Base-by-base conservation (phyloP, 2,888 invertebrate species). In the Dryadula phaetusa region DNA sequence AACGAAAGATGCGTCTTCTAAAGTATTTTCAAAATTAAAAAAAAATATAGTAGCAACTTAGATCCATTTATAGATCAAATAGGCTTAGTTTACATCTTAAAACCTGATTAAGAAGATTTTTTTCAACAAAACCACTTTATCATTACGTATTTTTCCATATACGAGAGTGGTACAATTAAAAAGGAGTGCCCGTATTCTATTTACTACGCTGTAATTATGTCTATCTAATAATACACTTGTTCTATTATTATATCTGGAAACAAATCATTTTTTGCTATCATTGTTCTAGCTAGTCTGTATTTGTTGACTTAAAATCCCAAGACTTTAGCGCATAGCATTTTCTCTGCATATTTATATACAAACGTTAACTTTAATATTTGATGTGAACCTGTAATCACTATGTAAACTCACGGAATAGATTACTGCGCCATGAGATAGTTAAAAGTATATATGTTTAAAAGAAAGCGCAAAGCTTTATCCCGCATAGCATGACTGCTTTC, bases 131-230 rank as follows among this genome's bases (percentile, higher is more conserved):
- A n/a, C n/a, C n/a, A n/a, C n/a, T n/a, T n/a, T n/a, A n/a, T n/a
- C n/a, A n/a, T n/a, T n/a, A n/a, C n/a, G n/a, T n/a, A n/a, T n/a
- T 12, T 37, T 37, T 10, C 37, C 12, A 37, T 37, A 18, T 20
- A 14, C 0, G 12, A 34, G 14, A 4, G 34, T 37, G 20, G 53
- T 40, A 40, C 22, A 56, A 56, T 25, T 40, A 40, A 25, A 46
- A 40, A 40, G 22, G 22, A n/a, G 40, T n/a, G n/a, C n/a, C n/a
- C n/a, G n/a, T 56, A 56, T 56, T 2, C 25, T 40, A 14, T 56
- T 56, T 37, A 34, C 18, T n/a, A n/a, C n/a, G n/a, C n/a, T n/a
- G n/a, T n/a, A n/a, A n/a, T n/a, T n/a, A n/a, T n/a, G n/a, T n/a
- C 18, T 44, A 8, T 8, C 18, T 14, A 25, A 22, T 20, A 16